Conservation (phyloP, 2,888 invertebrate genomes). For the Hofmannophila pseudospretella region DNA sequence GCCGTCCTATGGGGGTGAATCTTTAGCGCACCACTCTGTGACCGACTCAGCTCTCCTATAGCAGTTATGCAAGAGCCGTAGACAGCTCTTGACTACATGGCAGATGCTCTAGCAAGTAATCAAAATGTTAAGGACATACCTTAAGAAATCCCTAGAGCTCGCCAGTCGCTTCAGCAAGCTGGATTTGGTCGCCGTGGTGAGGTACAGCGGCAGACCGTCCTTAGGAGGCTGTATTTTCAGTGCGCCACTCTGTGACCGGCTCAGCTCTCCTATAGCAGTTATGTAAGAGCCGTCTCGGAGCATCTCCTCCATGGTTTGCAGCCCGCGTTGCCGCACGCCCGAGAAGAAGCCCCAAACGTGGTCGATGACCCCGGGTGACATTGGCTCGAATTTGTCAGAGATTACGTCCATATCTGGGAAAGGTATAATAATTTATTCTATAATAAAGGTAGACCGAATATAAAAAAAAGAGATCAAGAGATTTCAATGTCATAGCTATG, state of each 20-base stretch:
- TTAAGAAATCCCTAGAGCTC: constrained; percentile 82
- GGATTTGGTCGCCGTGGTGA: constrained; percentile 87
- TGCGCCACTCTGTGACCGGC: constrained; percentile 78
- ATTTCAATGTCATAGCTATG: no score
- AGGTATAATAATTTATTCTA: background rate
- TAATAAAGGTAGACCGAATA: background rate
- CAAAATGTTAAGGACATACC: no score
- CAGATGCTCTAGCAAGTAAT: no score
- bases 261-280: constrained; percentile 87
- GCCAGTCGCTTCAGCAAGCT: constrained; percentile 85
- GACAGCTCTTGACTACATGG: no score
- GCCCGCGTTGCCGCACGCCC: constrained; percentile 88
- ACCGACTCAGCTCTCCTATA: constrained; percentile 84
- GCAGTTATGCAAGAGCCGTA: constrained; percentile 82
- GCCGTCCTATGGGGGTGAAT: constrained; percentile 86
- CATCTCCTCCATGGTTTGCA: constrained; percentile 93
- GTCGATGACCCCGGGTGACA: constrained; percentile 85
- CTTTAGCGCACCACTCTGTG: constrained; percentile 81
- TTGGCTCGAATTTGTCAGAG: constrained; percentile 89
- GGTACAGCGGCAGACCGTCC: constrained; percentile 83
- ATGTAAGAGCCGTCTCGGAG: constrained; percentile 88
- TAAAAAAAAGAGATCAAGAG: no score
- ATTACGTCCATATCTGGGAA: constrained; percentile 85
- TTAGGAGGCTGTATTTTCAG: constrained; percentile 85
- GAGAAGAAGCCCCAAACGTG: constrained; percentile 91